These are phyloP conservation scores for Halichoeres trimaculatus DNA, from an alignment of 2,113 vertebrate species.

Conservation along the genomic window DNA sequence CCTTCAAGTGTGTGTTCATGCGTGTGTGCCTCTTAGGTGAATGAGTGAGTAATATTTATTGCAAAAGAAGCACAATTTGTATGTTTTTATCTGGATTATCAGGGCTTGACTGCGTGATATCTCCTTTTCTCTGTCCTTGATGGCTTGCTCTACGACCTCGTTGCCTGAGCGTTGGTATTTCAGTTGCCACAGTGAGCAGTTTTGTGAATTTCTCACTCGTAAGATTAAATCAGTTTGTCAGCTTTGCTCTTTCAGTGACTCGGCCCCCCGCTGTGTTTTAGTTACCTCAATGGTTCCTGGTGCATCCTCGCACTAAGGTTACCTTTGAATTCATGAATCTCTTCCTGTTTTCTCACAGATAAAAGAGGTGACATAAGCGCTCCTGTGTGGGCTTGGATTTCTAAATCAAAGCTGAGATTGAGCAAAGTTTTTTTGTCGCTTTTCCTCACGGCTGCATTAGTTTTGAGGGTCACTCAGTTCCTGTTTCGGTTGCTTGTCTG, in stretches of 20 bases:
- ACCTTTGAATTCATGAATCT: background rate
- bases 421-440: slow-evolving; percentile 2
- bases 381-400: slow-evolving; percentile 9
- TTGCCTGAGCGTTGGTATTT: slow-evolving; percentile 43
- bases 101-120: slow-evolving; percentile 4
- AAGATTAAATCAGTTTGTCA: slow-evolving; percentile 34
- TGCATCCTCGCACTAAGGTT: background rate
- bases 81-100: background rate
- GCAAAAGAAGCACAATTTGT: background rate
- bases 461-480: slow-evolving; percentile 32
- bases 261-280: background rate
- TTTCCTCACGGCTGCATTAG: too few relatives aligned
- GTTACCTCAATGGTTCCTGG: slow-evolving; percentile 6
- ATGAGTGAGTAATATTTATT: slow-evolving; percentile 33
- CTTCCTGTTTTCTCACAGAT: background rate
- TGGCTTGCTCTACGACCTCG: background rate
- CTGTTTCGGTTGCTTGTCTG: slow-evolving; percentile 41
- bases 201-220: slow-evolving; percentile 3
- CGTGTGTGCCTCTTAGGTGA: background rate
- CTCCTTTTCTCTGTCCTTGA: background rate
- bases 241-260: slow-evolving; percentile 12
- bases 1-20: slow-evolving; percentile 4
- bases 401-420: background rate
- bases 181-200: slow-evolving; percentile 27
- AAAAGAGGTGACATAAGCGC: slow-evolving; percentile 5